phyloP scores from a whole-genome alignment of 2,797 vertebrate species.

The Otus scops region DNA sequence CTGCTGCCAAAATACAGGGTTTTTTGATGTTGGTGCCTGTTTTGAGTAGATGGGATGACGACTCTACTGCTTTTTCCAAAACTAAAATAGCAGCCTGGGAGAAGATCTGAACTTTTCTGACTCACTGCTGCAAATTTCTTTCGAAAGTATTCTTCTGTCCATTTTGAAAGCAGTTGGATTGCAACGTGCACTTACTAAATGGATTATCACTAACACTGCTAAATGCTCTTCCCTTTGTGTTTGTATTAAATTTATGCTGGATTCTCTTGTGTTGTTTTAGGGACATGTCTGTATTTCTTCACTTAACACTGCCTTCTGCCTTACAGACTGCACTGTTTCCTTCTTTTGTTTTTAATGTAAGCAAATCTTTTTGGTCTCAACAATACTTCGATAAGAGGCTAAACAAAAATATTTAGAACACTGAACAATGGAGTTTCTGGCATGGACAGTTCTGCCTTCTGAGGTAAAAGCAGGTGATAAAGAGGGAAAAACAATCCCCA shows the following conservation, averaged over 20 bases:
- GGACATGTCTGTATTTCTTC: background rate
- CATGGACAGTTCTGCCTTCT: background rate
- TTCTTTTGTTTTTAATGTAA: slow-evolving; percentile 32
- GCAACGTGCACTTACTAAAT: background rate
- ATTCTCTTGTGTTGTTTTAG: background rate
- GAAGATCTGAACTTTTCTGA: background rate
- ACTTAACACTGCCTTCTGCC: background rate
- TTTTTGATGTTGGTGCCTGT: background rate
- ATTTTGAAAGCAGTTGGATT: background rate
- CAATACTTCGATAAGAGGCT: slow-evolving; percentile 3
- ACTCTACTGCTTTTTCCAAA: background rate
- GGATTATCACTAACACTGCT: background rate
- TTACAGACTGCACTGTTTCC: slow-evolving; percentile 15
- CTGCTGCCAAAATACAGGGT: background rate
- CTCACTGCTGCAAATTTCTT: background rate
- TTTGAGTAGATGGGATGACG: background rate
- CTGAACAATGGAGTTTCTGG: background rate
- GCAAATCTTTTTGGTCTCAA: background rate
- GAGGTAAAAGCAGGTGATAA: background rate
- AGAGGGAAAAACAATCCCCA: background rate
- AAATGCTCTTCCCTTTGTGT: background rate
- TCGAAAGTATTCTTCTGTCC: background rate
- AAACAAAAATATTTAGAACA: slow-evolving; percentile 14
- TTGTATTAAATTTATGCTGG: background rate
- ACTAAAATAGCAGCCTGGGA: background rate